Base-by-base conservation (phyloP, 2,113 vertebrate species). In the Grammomys dolichurus region DNA sequence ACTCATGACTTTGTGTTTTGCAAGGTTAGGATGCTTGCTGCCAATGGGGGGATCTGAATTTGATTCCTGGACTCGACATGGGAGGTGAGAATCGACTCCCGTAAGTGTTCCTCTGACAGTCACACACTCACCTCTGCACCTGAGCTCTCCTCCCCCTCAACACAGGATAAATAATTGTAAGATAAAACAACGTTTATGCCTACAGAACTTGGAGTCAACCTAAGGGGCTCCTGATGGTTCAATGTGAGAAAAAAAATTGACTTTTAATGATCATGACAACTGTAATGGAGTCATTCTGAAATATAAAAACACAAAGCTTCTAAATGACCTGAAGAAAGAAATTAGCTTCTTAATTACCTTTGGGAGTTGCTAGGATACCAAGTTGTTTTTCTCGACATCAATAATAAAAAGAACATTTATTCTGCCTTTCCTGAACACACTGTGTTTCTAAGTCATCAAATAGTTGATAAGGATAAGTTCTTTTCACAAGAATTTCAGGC, bases 361-460 rank as follows among this genome's bases (percentile, higher is more conserved):
- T 88, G 40, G 70, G 51, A 63, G 81, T 82, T 91, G 93, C 88
- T 90, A 92, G 46, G 91, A 82, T 48, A 90, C 69, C 22, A 94
- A 77, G 14, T 36, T 84, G 48, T 94, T 87, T 82, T 95, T 90
- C 80, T 87, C 73, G 40, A 92, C 93, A 92, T 90, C 43, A 51
- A n/a, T 78, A 87, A 88, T 92, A 87, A 96, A 96, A 92, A 90
- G 89, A 90, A 96, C 70, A 94, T 85, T 75, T 90, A 87, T 96
- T 89, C 72, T 81, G 80, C 63, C 54, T 95, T 90, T 82, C 65
- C 58, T 87, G 69, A 77, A 40, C 46, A 82, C 43, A 56, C 12
- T 48, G 17, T 89, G 72, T 92, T 93, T 94, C 89, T 90, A 90
- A 91, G 87, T 87, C 85, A 95, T 95, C 60, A 58, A 78, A 78